Evolutionary conservation across 2,888 invertebrate genomes (phyloP), one percentile per base, ranked within the genome.

Genomic region (Platycheirus albimanus): DNA sequence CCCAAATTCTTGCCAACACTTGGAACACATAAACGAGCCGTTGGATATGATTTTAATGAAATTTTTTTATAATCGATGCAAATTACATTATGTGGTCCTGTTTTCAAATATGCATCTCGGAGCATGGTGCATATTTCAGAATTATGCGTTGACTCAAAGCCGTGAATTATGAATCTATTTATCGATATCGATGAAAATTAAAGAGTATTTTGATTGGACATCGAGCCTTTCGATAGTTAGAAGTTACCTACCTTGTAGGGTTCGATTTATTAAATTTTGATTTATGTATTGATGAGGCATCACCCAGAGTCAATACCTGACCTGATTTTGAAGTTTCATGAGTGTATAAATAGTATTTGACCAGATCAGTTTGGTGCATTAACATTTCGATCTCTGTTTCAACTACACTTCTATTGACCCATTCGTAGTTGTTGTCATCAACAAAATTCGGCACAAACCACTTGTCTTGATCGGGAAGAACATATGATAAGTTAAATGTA

Each of bases 1-100:
- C 88, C 90, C 1, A 89, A 85, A 72, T 87, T 86, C 64, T 85
- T 83, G 20, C 90, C 90, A 20, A 71, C 4, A 17, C 20, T 10
- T 6, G 61, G 24, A 10, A 51, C 10, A 0, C 6, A 2, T 0
- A 11, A 3, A 20, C 28, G 38, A 5, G 41, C 11, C 3, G 41
- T 47, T 1, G 41, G 15, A 19, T 51, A 30, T 1, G 11, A 19
- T 10, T 11, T 28, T 3, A 24, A 6, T 28, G 66, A 20, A 15
- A 36, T 38, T 24, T 13, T 33, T 8, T 13, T 11, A 36, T 36
- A 66, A 36, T 49, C 51, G 1, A 66, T 10, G 8, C 49, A 36
- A 3, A 66, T 66, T 7, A 66, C 20, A 13, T 66, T 66, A 51
- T 11, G 7, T 2, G 49, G 15, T 10, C 11, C 66, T 15, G 19